phyloP scores from a whole-genome alignment of 2,113 vertebrate species.

The Podocnemis expansa region DNA sequence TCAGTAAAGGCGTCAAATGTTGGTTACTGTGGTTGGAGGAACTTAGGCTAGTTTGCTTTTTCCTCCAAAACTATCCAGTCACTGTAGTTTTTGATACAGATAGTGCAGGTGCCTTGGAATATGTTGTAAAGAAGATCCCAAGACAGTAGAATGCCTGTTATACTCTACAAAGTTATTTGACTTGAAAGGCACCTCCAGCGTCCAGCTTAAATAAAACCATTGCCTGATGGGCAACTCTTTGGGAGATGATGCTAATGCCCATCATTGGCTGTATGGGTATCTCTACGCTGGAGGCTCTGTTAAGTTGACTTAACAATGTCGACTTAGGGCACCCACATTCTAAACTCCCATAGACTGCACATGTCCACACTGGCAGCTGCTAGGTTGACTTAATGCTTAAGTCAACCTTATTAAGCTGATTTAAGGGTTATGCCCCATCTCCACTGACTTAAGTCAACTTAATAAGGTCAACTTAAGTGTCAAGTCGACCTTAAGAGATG shows the following conservation, averaged over 20 bases:
- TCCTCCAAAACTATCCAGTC: neutral
- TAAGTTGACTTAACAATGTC: no score
- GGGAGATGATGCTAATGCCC: neutral
- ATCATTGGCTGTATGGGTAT: no score
- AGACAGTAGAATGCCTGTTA: neutral
- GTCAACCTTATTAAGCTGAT: no score
- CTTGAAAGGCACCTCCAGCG: neutral
- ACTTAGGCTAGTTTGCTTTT: neutral
- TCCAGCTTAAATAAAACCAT: neutral
- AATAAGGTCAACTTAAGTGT: no score
- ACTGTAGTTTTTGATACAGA: neutral
- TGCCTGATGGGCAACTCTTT: rapidly evolving
- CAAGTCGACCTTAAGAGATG: no score
- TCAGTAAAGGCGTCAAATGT: rapidly evolving
- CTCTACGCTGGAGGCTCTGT: no score
- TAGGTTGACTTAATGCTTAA: no score
- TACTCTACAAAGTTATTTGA: rapidly evolving
- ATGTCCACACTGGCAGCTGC: no score
- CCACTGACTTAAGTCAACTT: no score
- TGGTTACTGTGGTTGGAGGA: neutral
- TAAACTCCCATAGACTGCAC: no score
- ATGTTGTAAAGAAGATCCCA: neutral
- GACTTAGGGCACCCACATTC: no score
- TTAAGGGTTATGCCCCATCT: no score
- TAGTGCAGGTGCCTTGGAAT: neutral